These are phyloP conservation scores for Hyla sarda DNA, from an alignment of 2,113 vertebrate species.

Conservation along the genomic window DNA sequence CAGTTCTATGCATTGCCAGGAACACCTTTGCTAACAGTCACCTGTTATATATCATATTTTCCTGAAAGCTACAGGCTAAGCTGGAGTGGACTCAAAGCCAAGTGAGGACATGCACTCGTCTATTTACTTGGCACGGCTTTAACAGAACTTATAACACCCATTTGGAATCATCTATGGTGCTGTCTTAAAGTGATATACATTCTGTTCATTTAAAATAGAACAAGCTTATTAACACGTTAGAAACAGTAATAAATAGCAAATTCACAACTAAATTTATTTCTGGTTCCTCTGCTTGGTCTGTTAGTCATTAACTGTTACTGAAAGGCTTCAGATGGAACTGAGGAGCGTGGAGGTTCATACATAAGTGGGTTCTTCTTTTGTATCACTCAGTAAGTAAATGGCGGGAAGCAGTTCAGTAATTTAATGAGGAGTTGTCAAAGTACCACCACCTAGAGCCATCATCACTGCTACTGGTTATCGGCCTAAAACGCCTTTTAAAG, in stretches of 20 bases:
- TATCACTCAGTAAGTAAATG: no score
- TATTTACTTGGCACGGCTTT: not conserved
- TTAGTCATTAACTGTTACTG: not conserved
- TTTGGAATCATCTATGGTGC: not conserved
- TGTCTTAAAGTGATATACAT: not conserved
- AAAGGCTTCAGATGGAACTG: not conserved
- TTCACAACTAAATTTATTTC: not conserved
- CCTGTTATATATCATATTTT: not conserved
- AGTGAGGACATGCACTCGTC: not conserved
- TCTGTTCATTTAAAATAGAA: not conserved
- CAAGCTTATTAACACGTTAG: not conserved
- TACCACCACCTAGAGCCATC: no score
- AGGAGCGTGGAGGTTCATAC: not conserved
- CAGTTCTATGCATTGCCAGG: not conserved
- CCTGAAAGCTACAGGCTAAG: not conserved
- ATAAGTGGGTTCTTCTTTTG: no score
- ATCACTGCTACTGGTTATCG: no score
- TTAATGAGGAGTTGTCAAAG: no score
- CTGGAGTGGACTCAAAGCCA: not conserved
- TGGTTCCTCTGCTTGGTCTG: not conserved
- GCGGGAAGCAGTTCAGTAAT: no score
- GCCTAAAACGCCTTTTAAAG: no score
- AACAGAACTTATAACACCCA: not conserved
- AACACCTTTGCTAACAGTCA: not conserved
- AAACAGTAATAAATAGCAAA: not conserved